These are phyloP conservation scores for Patella pellucida DNA, from an alignment of 2,888 invertebrate genomes.

Conservation along the genomic window DNA sequence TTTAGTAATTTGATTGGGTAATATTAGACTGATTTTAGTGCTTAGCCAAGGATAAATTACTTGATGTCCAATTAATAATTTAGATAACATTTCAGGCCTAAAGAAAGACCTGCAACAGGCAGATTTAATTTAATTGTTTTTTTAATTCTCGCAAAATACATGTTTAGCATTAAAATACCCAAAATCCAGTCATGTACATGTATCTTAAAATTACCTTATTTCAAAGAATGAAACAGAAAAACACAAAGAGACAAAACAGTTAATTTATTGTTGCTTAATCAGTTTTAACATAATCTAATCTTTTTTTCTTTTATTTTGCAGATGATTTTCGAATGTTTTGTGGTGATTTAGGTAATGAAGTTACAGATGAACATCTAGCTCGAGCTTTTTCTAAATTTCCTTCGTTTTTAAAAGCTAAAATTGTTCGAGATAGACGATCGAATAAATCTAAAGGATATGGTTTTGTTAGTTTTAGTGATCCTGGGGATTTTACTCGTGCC, in stretches of 20 bases:
- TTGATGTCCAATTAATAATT: no score
- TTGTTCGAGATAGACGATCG: slow-evolving; percentile 94
- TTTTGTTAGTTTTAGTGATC: slow-evolving; percentile 98
- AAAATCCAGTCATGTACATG: background rate
- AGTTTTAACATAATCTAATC: no score
- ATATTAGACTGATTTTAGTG: no score
- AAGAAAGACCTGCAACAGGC: no score
- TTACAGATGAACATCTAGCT: slow-evolving; percentile 96
- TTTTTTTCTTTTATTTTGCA: no score
- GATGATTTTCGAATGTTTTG: slow-evolving; percentile 99
- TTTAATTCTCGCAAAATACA: no score
- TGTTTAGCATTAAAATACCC: no score
- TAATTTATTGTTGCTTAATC: slow-evolving; percentile 5
- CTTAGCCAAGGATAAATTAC: no score
- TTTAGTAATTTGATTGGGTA: no score
- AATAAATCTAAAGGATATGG: slow-evolving; percentile 99
- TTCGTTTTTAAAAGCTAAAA: slow-evolving; percentile 94
- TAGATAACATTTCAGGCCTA: no score
- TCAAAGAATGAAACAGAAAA: background rate
- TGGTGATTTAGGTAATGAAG: slow-evolving; percentile 99
- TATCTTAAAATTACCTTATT: background rate
- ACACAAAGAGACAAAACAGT: background rate
- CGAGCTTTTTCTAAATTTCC: slow-evolving; percentile 90
- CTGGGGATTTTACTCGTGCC: slow-evolving; percentile 96
- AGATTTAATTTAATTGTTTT: no score